A percentile compares a stretch with the other conserved stretches of the same genome.
Evolutionary conservation across 2,888 invertebrate species (phyloP).

Genomic region (Trilocha varians): DNA sequence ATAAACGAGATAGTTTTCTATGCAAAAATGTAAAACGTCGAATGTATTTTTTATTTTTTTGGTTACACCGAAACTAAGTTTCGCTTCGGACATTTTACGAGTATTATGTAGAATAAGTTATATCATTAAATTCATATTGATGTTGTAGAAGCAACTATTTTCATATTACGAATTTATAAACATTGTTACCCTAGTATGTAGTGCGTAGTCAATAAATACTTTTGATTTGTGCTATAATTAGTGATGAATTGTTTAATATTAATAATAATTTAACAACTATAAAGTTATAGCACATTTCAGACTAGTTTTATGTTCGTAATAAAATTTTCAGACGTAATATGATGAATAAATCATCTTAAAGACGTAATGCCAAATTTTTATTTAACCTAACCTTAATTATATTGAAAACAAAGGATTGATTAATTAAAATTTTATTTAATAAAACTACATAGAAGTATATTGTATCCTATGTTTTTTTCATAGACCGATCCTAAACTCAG

Average conservation of each 20-base stretch:
- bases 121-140: constrained; percentile 34
- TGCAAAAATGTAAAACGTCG: constrained; percentile 1
- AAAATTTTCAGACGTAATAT: constrained; percentile 26
- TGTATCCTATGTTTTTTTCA: constrained; percentile 44
- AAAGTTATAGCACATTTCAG: constrained; percentile 15
- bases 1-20: background rate
- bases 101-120: constrained; percentile 51
- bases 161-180: constrained; percentile 65
- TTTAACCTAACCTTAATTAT: constrained; percentile 4
- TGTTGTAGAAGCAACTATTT: constrained; percentile 51
- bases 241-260: background rate
- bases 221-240: constrained; percentile 38
- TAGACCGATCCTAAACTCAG: constrained; percentile 49
- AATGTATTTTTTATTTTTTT: constrained; percentile 8
- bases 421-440: constrained; percentile 63
- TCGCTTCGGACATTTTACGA: constrained; percentile 19
- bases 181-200: constrained; percentile 63
- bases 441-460: constrained; percentile 63
- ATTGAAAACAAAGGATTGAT: constrained; percentile 26
- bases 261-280: constrained; percentile 2
- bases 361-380: constrained; percentile 17
- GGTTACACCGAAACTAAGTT: constrained; percentile 29
- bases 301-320: constrained; percentile 19
- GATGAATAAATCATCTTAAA: constrained; percentile 28
- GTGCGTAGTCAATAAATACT: constrained; percentile 33